A percentile compares a stretch with the other conserved stretches of the same genome.
These are phyloP conservation scores for Chunga burmeisteri DNA, from an alignment of 2,113 vertebrate species.

Conservation along the genomic window DNA sequence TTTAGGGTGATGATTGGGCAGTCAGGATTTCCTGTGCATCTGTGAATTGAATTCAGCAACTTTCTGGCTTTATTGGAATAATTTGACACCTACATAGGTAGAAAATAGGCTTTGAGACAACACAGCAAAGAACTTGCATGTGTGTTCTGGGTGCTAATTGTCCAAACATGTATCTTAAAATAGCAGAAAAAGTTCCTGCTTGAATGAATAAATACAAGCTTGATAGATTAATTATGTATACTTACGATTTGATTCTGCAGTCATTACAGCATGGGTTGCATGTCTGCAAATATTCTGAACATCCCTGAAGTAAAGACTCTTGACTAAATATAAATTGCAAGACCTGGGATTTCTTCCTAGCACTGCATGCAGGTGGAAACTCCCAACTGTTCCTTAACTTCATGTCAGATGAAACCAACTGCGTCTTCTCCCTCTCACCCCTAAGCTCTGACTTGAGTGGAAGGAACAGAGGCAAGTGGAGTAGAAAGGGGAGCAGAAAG, in stretches of 20 bases:
- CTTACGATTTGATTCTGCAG: neutral
- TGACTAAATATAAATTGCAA: conserved; percentile 7
- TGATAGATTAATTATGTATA: conserved; percentile 22
- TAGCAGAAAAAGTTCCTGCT: neutral
- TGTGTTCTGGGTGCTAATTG: conserved; percentile 22
- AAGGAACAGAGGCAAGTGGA: neutral
- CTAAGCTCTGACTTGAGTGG: neutral
- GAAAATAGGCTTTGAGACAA: neutral
- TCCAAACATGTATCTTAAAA: neutral
- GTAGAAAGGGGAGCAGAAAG: neutral
- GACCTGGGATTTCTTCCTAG: neutral
- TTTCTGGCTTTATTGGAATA: conserved; percentile 33
- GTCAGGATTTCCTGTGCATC: neutral
- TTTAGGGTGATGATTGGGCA: conserved; percentile 29
- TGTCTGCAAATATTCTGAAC: neutral
- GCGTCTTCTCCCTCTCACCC: neutral
- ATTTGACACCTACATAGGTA: neutral
- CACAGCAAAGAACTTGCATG: neutral
- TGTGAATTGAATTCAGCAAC: neutral
- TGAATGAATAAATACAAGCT: neutral
- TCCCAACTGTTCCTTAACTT: neutral
- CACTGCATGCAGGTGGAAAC: neutral
- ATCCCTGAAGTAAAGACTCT: neutral
- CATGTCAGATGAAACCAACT: neutral
- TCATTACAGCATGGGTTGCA: neutral